phyloP scores from a whole-genome alignment of 2,797 vertebrate species.

The Podarcis siculus region DNA sequence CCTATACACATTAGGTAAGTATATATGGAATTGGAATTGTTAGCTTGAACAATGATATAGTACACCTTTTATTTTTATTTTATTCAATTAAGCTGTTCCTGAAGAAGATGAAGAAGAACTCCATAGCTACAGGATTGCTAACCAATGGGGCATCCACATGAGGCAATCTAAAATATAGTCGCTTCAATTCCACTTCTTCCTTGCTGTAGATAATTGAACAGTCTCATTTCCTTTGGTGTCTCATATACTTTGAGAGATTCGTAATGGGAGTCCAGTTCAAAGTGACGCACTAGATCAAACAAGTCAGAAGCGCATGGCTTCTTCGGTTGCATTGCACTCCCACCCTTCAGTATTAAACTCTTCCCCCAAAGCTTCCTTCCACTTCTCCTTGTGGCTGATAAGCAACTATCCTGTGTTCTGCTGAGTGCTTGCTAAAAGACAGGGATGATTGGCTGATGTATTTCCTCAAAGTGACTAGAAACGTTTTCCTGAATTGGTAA shows the following conservation, averaged over 20 bases:
- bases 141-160: not conserved
- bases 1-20: no score
- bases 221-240: not conserved
- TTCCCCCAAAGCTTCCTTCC: not conserved
- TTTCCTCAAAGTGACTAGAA: not conserved
- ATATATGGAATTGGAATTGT: no score
- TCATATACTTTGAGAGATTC: not conserved
- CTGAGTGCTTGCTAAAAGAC: not conserved
- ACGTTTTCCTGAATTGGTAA: not conserved
- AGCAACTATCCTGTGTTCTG: not conserved
- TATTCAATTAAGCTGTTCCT: no score
- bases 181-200: constrained; percentile 30
- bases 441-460: not conserved
- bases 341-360: not conserved
- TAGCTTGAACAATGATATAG: no score
- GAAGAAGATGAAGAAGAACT: not conserved
- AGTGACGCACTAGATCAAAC: not conserved
- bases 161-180: not conserved
- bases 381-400: not conserved
- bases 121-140: not conserved
- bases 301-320: not conserved
- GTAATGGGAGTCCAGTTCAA: not conserved
- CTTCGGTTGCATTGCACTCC: constrained; percentile 1
- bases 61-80: no score
- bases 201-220: not conserved